Evolutionary conservation across 2,113 vertebrate genomes (phyloP).

Genomic region (Platysteira castanea): DNA sequence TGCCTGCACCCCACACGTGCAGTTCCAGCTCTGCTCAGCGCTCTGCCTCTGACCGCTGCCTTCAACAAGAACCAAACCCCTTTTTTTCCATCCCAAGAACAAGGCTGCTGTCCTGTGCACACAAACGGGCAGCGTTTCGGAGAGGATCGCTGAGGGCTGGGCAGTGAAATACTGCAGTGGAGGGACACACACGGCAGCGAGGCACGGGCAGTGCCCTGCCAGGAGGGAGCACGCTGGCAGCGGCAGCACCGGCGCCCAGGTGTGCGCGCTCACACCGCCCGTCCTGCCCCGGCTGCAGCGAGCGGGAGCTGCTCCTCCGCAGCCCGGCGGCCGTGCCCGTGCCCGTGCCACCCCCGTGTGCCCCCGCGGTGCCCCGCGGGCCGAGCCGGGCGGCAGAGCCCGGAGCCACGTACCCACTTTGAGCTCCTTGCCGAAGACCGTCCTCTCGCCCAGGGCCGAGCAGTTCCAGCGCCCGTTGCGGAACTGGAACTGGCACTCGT

Average conservation of each 20-base stretch:
- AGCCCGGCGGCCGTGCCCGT: accelerated
- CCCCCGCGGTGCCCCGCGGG: neutral
- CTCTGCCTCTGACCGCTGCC: neutral
- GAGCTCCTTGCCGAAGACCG: constrained; percentile 96
- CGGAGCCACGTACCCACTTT: constrained; percentile 92
- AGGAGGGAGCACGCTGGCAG: accelerated
- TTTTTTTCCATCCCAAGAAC: accelerated
- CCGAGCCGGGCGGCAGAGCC: neutral
- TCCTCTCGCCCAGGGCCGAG: constrained; percentile 92
- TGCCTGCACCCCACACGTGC: no score
- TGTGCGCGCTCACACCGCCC: accelerated
- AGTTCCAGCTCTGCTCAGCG: neutral
- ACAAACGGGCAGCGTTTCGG: accelerated
- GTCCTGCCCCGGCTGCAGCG: neutral
- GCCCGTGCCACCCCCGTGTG: neutral
- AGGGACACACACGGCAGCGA: neutral
- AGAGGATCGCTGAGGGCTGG: neutral
- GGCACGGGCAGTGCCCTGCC: neutral
- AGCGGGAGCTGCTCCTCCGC: neutral
- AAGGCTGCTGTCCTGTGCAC: neutral
- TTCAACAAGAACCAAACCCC: neutral
- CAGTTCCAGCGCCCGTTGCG: constrained; percentile 96
- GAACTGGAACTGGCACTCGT: constrained; percentile 98
- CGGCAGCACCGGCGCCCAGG: accelerated
- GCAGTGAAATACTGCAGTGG: neutral